A percentile compares a stretch with the other conserved stretches of the same genome.
These are phyloP conservation scores for Oedothorax gibbosus DNA, from an alignment of 1,140 invertebrate species.

Conservation along the genomic window DNA sequence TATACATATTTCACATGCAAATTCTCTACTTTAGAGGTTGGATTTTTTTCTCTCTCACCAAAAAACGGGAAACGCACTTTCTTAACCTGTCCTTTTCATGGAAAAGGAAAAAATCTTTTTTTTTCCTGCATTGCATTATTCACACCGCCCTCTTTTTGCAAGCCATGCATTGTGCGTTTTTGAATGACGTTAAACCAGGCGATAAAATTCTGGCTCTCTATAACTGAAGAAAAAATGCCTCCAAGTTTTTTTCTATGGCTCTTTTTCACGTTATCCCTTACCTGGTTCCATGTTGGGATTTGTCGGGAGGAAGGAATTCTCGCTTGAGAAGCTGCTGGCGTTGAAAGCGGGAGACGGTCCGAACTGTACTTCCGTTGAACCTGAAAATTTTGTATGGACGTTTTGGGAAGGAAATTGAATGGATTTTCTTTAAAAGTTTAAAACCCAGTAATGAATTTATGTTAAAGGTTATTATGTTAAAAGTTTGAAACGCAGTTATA, in stretches of 20 bases:
- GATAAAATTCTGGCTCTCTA: constrained; percentile 33
- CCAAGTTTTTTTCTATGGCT: not conserved
- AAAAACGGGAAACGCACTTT: constrained; percentile 62
- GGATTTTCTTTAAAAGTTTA: not conserved
- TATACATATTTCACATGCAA: constrained; percentile 13
- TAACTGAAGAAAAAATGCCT: constrained; percentile 15
- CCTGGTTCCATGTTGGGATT: constrained; percentile 55
- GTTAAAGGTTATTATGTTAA: too few species aligned
- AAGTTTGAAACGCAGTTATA: too few species aligned
- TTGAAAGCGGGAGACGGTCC: constrained; percentile 52
- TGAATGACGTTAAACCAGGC: constrained; percentile 56
- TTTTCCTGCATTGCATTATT: constrained; percentile 41
- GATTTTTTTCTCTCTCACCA: not conserved
- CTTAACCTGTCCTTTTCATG: constrained; percentile 6
- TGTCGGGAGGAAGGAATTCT: constrained; percentile 56
- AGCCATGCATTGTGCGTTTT: constrained; percentile 27
- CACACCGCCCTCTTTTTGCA: not conserved
- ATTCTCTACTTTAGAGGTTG: constrained; percentile 57
- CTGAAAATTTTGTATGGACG: constrained; percentile 11
- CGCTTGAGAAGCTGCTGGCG: constrained; percentile 53
- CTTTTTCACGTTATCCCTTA: constrained; percentile 12
- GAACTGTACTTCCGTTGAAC: constrained; percentile 51
- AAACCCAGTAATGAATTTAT: too few species aligned
- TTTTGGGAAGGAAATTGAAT: not conserved
- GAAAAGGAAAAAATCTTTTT: constrained; percentile 34